Evolutionary conservation across 2,888 invertebrate genomes (phyloP), one percentile per base, ranked within the genome.

Genomic region (Sthenelais limicola): DNA sequence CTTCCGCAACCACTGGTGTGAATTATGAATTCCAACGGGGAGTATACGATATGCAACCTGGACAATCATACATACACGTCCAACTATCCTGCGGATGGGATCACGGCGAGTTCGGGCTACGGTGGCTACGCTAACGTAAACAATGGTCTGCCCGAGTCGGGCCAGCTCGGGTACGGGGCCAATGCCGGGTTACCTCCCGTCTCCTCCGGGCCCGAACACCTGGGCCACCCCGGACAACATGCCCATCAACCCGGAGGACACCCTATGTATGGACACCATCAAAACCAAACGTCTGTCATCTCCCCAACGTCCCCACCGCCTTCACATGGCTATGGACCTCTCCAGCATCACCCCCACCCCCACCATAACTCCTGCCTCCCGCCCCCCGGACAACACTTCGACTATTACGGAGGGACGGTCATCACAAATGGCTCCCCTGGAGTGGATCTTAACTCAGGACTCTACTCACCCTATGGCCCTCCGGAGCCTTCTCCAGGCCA

Each of bases 41-140:
- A 86, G 73, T 86, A 86, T 77, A 86, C 86, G 33, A 76, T 86
- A 68, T 86, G 86, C 76, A 86, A 86, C 78, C 77, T 86, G 75
- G 86, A 86, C 80, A 82, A 82, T 26, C 84, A 85, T 75, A 83
- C 84, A 35, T 85, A 85, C 77, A 80, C 80, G 62, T 81, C 82
- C 48, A 79, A 79, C 66, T 84, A 81, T 76, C 76, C 74, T 26
- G 74, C 73, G 48, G 78, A 80, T 49, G 80, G 80, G 71, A 79
- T 80, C 68, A 71, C 78, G 35, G 78, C 77, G 26, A 38, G 38
- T 15, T 79, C 80, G 33, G 74, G 80, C 32, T 82, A 82, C 72
- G 81, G 82, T 35, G 62, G 62, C 73, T 83, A 81, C 73, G 76
- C 79, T 15, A 78, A 76, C 76, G 79, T 82, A 74, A 81, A 80